Conservation (phyloP, 1,140 invertebrate species). For the Leptopilina clavipes region DNA sequence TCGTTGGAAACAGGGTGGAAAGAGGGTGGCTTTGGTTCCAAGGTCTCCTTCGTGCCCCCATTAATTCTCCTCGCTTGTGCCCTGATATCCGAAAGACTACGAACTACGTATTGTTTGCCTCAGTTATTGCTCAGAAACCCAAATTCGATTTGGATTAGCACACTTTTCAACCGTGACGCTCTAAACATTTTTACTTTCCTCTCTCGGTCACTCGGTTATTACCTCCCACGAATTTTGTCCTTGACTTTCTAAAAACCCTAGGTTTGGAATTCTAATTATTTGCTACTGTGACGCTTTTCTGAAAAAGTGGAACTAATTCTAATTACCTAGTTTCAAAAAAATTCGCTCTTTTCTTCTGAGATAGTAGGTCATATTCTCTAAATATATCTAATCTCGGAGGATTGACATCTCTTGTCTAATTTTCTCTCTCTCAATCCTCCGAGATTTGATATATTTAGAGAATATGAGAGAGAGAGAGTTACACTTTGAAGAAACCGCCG, state of each 20-base stretch:
- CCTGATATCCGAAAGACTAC: no score
- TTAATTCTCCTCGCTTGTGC: conserved; percentile 49
- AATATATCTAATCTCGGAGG: no score
- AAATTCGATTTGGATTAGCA: conserved; percentile 32
- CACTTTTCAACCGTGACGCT: conserved; percentile 15
- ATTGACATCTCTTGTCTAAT: no score
- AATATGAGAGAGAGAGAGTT: no score
- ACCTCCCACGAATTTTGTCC: background rate
- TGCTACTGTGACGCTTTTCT: no score
- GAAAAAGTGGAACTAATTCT: no score
- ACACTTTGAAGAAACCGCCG: background rate
- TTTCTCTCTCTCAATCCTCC: no score
- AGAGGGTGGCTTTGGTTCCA: conserved; percentile 41
- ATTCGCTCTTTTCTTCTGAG: no score
- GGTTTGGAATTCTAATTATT: background rate
- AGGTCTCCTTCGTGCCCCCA: conserved; percentile 45
- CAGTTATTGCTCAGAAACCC: conserved; percentile 4
- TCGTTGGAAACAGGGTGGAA: conserved; percentile 51
- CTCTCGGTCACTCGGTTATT: conserved; percentile 9
- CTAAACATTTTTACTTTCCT: background rate
- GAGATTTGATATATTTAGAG: no score
- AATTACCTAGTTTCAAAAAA: no score
- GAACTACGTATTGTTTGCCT: no score
- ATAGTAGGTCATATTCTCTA: no score
- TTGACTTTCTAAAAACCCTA: background rate